Evolutionary conservation across 64 coral and sea anemone genomes (phyloP), one percentile per base, ranked within the genome.

Genomic region (Montipora cactus): DNA sequence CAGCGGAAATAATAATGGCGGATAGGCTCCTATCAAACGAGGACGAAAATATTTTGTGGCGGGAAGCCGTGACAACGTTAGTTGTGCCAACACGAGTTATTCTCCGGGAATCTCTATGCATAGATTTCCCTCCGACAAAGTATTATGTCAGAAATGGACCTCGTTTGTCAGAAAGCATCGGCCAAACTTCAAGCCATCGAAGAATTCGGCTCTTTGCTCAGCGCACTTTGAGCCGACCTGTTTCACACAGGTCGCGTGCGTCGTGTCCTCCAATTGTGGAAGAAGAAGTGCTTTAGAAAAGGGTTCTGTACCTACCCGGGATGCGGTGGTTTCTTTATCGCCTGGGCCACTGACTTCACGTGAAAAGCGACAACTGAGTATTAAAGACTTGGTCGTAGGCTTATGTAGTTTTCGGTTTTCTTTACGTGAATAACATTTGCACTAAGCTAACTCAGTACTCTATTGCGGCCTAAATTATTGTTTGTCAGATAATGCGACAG

Each of bases 11-110:
- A 28, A 8, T 74, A 74, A 75, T 87, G 68, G 68, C 67, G 45
- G 67, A 87, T 22, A 51, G 25, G 59, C 57, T 70, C 84, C 13
- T 45, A 74, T 74, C 70, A 74, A 74, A 74, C 83, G 59, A 55
- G 59, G 93, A 73, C 80, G 93, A 49, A 59, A 84, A 90, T 95
- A 59, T 90, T 95, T 88, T 64, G 15, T 69, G 59, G 93, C 93
- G 67, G 87, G 93, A 25, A 59, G 16, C 52, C 88, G 79, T 37
- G 84, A 79, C 46, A 82, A 77, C 66, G 48, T 83, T 59, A 95
- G 80, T 71, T 95, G 88, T 78, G 84, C 50, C 62, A 95, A 95
- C 71, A 79, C 25, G 12, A 55, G 75, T 79, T 82, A 90, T 47
- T 78, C 79, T 16, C 22, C 81, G 58, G 88, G 80, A 86, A 76